These are phyloP conservation scores for Xanthostigma xanthostigma DNA, from an alignment of 2,888 invertebrate genomes.

Conservation along the genomic window DNA sequence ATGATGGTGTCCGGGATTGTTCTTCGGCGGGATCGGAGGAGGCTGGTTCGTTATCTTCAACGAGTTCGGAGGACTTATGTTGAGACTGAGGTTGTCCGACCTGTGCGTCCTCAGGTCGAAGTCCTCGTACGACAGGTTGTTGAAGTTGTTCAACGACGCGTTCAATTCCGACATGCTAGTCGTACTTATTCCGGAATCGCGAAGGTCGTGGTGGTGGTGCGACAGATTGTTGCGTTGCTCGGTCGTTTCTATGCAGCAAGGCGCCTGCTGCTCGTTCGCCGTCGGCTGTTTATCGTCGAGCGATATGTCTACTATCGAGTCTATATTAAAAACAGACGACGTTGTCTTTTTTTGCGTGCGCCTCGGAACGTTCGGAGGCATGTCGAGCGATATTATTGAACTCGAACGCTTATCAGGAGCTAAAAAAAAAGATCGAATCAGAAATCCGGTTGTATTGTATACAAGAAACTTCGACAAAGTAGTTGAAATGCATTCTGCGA, in stretches of 20 bases:
- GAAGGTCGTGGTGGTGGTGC: conserved; percentile 27
- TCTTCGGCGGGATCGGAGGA: conserved; percentile 27
- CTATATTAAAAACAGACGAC: conserved; percentile 29
- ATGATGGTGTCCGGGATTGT: conserved; percentile 11
- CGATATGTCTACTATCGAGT: conserved; percentile 31
- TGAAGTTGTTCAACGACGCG: conserved; percentile 24
- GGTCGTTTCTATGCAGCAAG: conserved; percentile 12
- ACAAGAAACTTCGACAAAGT: not conserved
- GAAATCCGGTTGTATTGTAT: not conserved
- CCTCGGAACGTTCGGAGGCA: conserved; percentile 29
- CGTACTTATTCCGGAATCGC: conserved; percentile 37
- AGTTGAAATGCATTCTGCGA: not conserved
- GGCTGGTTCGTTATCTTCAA: conserved; percentile 23
- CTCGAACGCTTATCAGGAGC: conserved; percentile 40
- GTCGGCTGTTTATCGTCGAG: conserved; percentile 31
- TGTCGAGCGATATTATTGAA: conserved; percentile 25
- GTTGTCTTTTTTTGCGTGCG: conserved; percentile 30
- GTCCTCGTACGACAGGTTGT: conserved; percentile 28
- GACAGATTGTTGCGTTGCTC: conserved; percentile 12
- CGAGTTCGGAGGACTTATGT: conserved; percentile 19
- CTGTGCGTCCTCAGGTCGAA: conserved; percentile 24
- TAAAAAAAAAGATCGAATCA: conserved; percentile 16
- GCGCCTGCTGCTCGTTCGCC: conserved; percentile 17
- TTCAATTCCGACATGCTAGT: conserved; percentile 26
- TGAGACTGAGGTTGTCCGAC: conserved; percentile 27